Percentiles rank a stretch among this genome's conserved stretches.
Evolutionary conservation across 2,113 vertebrate species (phyloP).

Genomic region (Cyprinus carpio): DNA sequence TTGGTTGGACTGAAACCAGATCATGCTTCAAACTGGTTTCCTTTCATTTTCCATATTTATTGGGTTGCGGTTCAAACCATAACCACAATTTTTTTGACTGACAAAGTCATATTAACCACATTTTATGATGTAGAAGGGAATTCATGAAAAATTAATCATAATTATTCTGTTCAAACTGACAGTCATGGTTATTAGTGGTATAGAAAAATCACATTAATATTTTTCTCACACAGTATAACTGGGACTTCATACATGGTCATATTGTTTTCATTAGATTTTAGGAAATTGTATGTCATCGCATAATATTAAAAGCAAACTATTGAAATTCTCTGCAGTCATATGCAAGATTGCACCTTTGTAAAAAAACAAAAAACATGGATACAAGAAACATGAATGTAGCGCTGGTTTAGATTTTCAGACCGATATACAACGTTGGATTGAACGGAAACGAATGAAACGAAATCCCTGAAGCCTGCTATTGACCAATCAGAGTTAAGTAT

Average conservation of each 20-base stretch:
- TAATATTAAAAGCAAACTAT: no score
- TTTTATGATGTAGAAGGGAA: neutral
- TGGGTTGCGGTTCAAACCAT: constrained; percentile 42
- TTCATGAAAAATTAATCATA: neutral
- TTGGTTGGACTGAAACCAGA: constrained; percentile 38
- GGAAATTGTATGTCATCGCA: no score
- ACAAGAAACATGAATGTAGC: no score
- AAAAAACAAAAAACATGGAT: no score
- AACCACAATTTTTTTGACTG: constrained; percentile 12
- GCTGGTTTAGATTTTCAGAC: no score
- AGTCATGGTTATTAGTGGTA: neutral
- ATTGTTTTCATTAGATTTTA: no score
- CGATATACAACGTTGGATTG: no score
- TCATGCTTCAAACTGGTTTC: constrained; percentile 22
- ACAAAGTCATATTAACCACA: neutral
- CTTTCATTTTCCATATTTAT: constrained; percentile 37
- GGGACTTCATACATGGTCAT: no score
- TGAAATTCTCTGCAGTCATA: no score
- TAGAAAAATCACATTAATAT: neutral
- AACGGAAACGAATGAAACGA: no score
- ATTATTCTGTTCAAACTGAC: neutral
- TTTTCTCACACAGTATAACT: neutral
- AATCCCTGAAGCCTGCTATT: no score
- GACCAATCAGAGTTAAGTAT: neutral
- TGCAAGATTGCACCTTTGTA: no score